These are phyloP conservation scores for Melanotaenia boesemani DNA, from an alignment of 2,797 vertebrate genomes.

Conservation along the genomic window DNA sequence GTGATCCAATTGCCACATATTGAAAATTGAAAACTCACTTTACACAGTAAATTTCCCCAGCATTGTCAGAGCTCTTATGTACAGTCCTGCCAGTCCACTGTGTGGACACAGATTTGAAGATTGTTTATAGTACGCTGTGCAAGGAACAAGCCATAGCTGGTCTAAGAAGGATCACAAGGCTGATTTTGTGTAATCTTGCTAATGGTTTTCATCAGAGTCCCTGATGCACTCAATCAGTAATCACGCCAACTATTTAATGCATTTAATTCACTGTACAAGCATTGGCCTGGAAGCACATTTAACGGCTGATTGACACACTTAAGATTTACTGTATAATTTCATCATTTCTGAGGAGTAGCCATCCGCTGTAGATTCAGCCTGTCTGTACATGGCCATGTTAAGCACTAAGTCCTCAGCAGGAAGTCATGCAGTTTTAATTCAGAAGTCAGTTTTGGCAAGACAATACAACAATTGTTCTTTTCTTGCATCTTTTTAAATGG, in stretches of 20 bases:
- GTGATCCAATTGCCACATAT: slow-evolving; percentile 69
- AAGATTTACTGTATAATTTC: slow-evolving; percentile 42
- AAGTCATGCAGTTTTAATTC: slow-evolving; percentile 73
- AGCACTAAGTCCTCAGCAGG: slow-evolving; percentile 67
- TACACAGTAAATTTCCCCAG: slow-evolving; percentile 69
- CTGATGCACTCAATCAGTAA: slow-evolving; percentile 76
- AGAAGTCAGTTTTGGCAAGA: slow-evolving; percentile 60
- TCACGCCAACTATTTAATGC: slow-evolving; percentile 61
- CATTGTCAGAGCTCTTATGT: slow-evolving; percentile 51
- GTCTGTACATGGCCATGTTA: slow-evolving; percentile 35
- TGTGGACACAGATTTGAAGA: slow-evolving; percentile 36
- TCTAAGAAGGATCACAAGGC: slow-evolving; percentile 59
- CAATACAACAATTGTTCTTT: slow-evolving; percentile 81
- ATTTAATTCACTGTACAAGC: slow-evolving; percentile 67
- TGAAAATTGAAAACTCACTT: slow-evolving; percentile 79
- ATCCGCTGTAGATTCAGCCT: slow-evolving; percentile 22
- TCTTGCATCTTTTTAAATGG: slow-evolving; percentile 66
- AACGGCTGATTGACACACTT: slow-evolving; percentile 37
- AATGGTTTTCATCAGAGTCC: slow-evolving; percentile 79
- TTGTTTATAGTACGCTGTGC: slow-evolving; percentile 58
- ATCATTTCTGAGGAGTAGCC: slow-evolving; percentile 36
- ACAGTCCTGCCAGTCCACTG: slow-evolving; percentile 41
- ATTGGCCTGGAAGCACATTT: slow-evolving; percentile 38
- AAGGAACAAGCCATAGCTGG: slow-evolving; percentile 53
- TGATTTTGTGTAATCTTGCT: slow-evolving; percentile 80